Percentiles rank a stretch among this genome's conserved stretches.
Conservation (phyloP, 2,888 invertebrate species). For the Mellilla xanthometata region DNA sequence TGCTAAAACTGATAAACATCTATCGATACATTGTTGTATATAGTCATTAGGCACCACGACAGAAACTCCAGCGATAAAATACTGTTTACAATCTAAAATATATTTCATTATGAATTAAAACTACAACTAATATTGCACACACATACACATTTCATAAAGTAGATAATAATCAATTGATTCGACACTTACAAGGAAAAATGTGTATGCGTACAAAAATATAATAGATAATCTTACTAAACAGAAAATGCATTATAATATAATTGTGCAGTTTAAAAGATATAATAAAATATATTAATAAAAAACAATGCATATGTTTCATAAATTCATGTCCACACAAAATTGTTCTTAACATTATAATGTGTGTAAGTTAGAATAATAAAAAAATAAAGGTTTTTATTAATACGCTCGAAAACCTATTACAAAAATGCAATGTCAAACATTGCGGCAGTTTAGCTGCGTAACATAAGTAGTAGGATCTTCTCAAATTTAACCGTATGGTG, state of each 20-base stretch:
- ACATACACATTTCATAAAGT: conserved; percentile 78
- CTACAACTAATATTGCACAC: conserved; percentile 82
- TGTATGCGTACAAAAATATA: conserved; percentile 79
- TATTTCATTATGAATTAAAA: conserved; percentile 59
- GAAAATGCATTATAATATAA: conserved; percentile 71
- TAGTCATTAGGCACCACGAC: conserved; percentile 6
- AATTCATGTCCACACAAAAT: conserved; percentile 70
- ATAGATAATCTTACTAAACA: conserved; percentile 55
- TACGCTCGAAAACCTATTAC: conserved; percentile 34
- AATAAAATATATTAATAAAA: conserved; percentile 79
- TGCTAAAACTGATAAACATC: no score
- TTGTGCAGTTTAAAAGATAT: conserved; percentile 78
- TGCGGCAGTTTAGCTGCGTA: conserved; percentile 36
- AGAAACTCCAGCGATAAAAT: conserved; percentile 38
- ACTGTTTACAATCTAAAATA: conserved; percentile 59
- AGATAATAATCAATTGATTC: conserved; percentile 57
- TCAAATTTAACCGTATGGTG: no score
- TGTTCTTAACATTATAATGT: conserved; percentile 46
- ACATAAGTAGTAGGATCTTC: not conserved
- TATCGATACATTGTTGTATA: not conserved
- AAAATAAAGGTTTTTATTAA: conserved; percentile 19
- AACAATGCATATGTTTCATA: conserved; percentile 69
- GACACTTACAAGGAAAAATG: conserved; percentile 60
- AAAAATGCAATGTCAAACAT: conserved; percentile 71
- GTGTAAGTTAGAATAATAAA: conserved; percentile 19